These are phyloP conservation scores for Trematomus loennbergii DNA, from an alignment of 2,113 vertebrate species.

Conservation along the genomic window DNA sequence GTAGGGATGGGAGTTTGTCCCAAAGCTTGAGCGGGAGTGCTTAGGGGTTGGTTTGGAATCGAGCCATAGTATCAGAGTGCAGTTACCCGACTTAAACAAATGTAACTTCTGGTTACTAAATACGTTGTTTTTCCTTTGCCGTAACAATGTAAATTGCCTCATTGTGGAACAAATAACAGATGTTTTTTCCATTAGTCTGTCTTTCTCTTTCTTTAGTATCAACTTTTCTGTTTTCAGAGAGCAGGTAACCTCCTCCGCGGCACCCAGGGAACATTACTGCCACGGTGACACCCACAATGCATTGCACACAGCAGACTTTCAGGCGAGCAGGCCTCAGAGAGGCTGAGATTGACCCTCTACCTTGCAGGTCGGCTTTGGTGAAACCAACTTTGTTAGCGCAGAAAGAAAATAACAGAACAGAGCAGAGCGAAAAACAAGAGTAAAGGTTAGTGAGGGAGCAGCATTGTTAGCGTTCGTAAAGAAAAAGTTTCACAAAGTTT, in stretches of 20 bases:
- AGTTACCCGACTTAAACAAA: neutral
- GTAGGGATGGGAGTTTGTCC: too few relatives aligned
- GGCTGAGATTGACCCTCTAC: slow-evolving; percentile 89
- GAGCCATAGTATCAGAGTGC: neutral
- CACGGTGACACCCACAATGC: slow-evolving; percentile 81
- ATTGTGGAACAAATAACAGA: too few relatives aligned
- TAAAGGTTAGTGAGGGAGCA: slow-evolving; percentile 87
- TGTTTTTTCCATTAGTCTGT: neutral
- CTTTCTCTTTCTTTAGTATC: neutral
- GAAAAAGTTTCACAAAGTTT: slow-evolving; percentile 8
- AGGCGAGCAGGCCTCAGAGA: slow-evolving; percentile 79
- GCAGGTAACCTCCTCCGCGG: slow-evolving; percentile 46
- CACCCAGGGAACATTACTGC: slow-evolving; percentile 46
- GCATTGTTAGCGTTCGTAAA: slow-evolving; percentile 51
- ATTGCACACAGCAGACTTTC: slow-evolving; percentile 87
- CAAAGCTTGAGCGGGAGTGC: too few relatives aligned
- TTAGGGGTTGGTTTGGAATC: too few relatives aligned
- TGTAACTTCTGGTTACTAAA: neutral
- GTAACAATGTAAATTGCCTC: too few relatives aligned
- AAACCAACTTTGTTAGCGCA: slow-evolving; percentile 96
- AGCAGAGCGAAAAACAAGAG: slow-evolving; percentile 80
- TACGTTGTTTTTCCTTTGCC: neutral
- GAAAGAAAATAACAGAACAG: slow-evolving; percentile 80
- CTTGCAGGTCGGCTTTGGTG: slow-evolving; percentile 99
- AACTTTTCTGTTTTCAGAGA: slow-evolving; percentile 44